phyloP scores from a whole-genome alignment of 2,113 vertebrate species.

The Phocoena sinus region DNA sequence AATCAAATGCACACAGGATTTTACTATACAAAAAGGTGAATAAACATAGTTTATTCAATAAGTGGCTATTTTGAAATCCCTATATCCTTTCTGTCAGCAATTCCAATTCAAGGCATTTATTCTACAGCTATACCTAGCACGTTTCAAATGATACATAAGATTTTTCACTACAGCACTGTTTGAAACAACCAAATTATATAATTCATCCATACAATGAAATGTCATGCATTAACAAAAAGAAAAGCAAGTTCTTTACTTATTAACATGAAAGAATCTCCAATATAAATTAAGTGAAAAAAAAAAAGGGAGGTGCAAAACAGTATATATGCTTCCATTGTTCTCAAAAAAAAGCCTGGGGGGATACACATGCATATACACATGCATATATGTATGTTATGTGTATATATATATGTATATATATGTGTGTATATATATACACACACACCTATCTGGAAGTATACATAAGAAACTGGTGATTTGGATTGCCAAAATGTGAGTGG shows the following conservation, averaged over 20 bases:
- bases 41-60: background rate
- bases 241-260: background rate
- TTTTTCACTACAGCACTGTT: background rate
- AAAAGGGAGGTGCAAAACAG: background rate
- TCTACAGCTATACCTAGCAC: background rate
- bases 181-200: background rate
- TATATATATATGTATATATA: background rate
- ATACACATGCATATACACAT: background rate
- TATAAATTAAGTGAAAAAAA: background rate
- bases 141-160: background rate
- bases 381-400: no score
- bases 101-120: background rate
- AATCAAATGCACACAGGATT: background rate
- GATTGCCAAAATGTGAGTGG: background rate
- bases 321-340: background rate
- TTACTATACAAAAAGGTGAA: background rate
- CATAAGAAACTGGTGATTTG: background rate
- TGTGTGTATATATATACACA: background rate
- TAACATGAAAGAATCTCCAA: background rate
- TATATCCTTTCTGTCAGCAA: background rate
- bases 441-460: no score
- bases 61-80: background rate
- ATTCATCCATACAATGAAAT: background rate
- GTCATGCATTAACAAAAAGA: background rate
- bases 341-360: background rate